phyloP scores from a whole-genome alignment of 1,140 invertebrate species.

The Drosophila orosa region DNA sequence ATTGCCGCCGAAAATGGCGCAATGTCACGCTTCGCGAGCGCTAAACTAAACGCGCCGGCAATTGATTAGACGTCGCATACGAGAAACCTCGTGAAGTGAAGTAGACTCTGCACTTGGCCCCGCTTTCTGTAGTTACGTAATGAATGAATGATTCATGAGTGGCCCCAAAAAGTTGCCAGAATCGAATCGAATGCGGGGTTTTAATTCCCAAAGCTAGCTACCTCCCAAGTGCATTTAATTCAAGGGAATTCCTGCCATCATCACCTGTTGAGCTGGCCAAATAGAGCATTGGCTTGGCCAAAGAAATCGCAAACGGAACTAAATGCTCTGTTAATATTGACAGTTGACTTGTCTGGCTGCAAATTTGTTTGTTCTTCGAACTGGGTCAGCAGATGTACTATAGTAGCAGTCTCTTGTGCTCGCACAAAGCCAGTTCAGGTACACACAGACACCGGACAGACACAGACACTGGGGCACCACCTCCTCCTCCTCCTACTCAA shows the following conservation, averaged over 20 bases:
- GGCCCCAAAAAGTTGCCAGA: slow-evolving; percentile 26
- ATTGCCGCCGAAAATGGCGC: slow-evolving; percentile 77
- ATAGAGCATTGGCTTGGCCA: slow-evolving; percentile 31
- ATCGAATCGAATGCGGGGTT: slow-evolving; percentile 10
- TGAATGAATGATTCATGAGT: slow-evolving; percentile 55
- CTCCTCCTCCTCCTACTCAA: neutral
- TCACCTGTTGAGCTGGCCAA: slow-evolving; percentile 45
- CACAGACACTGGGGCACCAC: slow-evolving; percentile 24
- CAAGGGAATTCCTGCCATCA: neutral
- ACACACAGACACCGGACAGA: slow-evolving; percentile 12
- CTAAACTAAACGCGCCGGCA: slow-evolving; percentile 68
- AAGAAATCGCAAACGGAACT: slow-evolving; percentile 75
- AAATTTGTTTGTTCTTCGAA: slow-evolving; percentile 76
- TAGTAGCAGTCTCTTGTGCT: slow-evolving; percentile 10
- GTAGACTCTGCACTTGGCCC: slow-evolving; percentile 56
- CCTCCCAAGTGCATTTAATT: slow-evolving; percentile 18
- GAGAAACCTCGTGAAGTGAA: slow-evolving; percentile 24
- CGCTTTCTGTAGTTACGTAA: slow-evolving; percentile 60
- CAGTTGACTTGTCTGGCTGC: slow-evolving; percentile 66
- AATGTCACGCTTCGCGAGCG: slow-evolving; percentile 75
- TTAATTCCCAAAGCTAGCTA: neutral
- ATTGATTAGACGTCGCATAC: slow-evolving; percentile 70
- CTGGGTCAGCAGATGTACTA: slow-evolving; percentile 66
- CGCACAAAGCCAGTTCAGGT: slow-evolving; percentile 28
- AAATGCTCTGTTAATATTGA: slow-evolving; percentile 73